Base-by-base conservation (phyloP, 2,888 invertebrate genomes). In the Heteromyza rotundicornis region DNA sequence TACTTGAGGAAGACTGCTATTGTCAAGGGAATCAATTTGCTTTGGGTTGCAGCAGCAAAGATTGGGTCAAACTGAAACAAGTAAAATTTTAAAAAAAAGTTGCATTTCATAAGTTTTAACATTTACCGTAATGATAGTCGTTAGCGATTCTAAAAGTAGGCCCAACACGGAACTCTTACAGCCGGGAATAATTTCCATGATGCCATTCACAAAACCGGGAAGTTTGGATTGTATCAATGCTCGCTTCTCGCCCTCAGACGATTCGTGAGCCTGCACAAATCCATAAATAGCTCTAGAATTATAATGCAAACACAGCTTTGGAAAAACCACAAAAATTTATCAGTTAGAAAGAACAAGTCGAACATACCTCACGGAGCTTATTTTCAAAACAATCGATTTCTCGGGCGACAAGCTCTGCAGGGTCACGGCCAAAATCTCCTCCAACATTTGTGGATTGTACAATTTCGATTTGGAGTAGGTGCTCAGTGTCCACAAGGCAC, bases 1-100 rank as follows among this genome's bases (percentile, higher is more conserved):
- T 87, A 88, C 75, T 90, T 90, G 0, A 90, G 83, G 73, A 90
- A 90, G 1, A 89, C 86, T 2, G 89, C 89, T 64, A 90, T 88
- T 2, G 87, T 86, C 27, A 91, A 75, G 0, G 90, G 89, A 27
- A 87, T 87, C 17, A 90, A 84, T 80, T 89, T 89, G 23, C 79
- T 80, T 70, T 89, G 89, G 14, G 86, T 84, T 8, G 86, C 84
- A 14, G 87, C 88, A 1, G 90, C 89, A 71, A 90, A 89, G 52
- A 84, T 82, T 35, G 85, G 84, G 78, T 90, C 89, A 57, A 90
- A 84, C 86, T 88, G 52, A 71, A 79, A 64, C 1, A 36, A 64
- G 57, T 53, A 36, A 51, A 40, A 40, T 19, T 54, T 59, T 23
- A 59, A 35, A 5, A 40, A 40, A n/a, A 40, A 7, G 16, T 40